Evolutionary conservation across 2,797 vertebrate species (phyloP).

Genomic region (Chelonia mydas): DNA sequence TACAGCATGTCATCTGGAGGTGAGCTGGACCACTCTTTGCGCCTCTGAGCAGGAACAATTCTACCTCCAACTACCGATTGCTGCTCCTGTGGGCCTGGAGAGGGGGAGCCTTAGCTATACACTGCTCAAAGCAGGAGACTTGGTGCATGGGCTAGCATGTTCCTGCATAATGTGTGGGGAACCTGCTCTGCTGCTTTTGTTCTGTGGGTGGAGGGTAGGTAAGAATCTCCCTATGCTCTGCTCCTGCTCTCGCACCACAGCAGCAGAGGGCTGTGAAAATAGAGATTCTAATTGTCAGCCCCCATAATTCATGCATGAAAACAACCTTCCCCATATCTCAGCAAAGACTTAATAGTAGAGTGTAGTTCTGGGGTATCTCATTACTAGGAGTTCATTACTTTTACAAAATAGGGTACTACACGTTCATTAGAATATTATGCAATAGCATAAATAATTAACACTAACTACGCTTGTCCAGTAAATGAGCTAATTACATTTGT

Average conservation of each 20-base stretch:
- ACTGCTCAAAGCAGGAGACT: fast-evolving
- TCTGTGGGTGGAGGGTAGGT: neutral
- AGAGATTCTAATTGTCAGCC: neutral
- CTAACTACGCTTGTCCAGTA: neutral
- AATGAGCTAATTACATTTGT: neutral
- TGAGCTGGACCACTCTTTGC: neutral
- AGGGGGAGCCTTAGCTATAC: neutral
- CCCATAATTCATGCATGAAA: neutral
- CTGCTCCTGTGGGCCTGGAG: neutral
- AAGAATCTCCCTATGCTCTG: neutral
- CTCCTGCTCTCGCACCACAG: fast-evolving
- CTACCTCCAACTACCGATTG: neutral
- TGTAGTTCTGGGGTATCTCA: neutral
- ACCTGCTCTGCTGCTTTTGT: neutral
- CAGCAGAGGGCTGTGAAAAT: neutral
- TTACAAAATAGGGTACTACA: neutral
- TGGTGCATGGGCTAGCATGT: neutral
- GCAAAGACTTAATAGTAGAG: neutral
- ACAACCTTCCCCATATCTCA: neutral
- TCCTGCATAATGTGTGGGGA: neutral
- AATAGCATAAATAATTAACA: neutral
- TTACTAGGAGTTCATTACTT: neutral
- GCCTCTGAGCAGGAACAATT: neutral
- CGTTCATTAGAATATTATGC: neutral
- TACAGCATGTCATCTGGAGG: neutral